Conservation (phyloP, 2,797 vertebrate species). For the Enteromius treurensis region DNA sequence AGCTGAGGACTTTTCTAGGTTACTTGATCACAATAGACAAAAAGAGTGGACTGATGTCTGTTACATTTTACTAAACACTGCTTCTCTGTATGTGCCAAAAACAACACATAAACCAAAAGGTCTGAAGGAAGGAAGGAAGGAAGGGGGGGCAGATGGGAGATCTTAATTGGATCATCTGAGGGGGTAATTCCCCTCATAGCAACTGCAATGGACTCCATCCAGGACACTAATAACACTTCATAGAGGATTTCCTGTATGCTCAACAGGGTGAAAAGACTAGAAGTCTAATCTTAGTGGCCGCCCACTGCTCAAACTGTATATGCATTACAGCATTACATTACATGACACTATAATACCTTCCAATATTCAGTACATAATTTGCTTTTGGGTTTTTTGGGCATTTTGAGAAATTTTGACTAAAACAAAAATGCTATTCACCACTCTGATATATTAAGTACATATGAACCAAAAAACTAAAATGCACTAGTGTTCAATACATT, state of each 20-base stretch:
- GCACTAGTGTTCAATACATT: neutral
- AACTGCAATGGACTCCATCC: conserved; percentile 42
- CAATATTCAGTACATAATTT: neutral
- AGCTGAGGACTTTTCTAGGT: neutral
- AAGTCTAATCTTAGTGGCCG: conserved; percentile 6
- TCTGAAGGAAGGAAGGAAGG: conserved; percentile 24
- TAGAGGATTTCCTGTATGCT: conserved; percentile 55
- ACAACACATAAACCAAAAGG: conserved; percentile 33
- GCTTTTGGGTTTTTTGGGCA: neutral
- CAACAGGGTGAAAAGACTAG: conserved; percentile 26
- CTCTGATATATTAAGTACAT: neutral
- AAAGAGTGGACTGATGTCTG: conserved; percentile 14
- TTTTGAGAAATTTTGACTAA: neutral
- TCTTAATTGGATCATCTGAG: conserved; percentile 47
- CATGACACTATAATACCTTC: neutral
- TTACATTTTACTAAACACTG: conserved; percentile 14
- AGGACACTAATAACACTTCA: conserved; percentile 43
- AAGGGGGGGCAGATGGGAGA: conserved; percentile 11
- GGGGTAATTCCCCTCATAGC: conserved; percentile 34
- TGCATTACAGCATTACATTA: neutral
- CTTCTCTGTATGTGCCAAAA: conserved; percentile 26
- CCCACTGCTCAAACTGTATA: neutral
- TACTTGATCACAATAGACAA: conserved; percentile 9
- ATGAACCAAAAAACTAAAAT: neutral
- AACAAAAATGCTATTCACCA: neutral